These are phyloP conservation scores for Volucella inflata DNA, from an alignment of 2,888 invertebrate species.

Conservation along the genomic window DNA sequence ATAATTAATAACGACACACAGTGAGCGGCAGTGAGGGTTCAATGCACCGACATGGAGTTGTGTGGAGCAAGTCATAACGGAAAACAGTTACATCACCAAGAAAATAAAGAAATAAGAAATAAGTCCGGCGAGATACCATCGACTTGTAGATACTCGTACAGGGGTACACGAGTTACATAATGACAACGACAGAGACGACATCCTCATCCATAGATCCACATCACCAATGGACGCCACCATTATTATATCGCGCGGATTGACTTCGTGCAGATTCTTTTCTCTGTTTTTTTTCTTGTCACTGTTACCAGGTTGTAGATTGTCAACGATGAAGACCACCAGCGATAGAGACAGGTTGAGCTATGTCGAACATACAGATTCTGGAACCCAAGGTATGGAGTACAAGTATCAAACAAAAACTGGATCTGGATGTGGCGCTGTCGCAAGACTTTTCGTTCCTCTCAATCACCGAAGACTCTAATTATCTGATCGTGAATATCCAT, in stretches of 20 bases:
- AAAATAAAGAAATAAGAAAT: neutral
- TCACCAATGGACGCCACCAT: conserved; percentile 39
- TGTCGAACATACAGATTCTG: conserved; percentile 1
- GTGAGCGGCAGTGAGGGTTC: conserved; percentile 10
- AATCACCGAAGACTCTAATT: conserved; percentile 65
- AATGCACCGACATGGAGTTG: conserved; percentile 14
- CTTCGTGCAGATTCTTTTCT: conserved; percentile 40
- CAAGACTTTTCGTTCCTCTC: conserved; percentile 56
- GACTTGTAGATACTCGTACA: too few relatives aligned
- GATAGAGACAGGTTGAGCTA: conserved; percentile 50
- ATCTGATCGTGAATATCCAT: conserved; percentile 72
- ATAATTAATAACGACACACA: conserved; percentile 51
- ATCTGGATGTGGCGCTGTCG: conserved; percentile 50
- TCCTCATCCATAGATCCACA: conserved; percentile 28
- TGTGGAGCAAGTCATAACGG: conserved; percentile 9
- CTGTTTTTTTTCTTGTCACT: conserved; percentile 6
- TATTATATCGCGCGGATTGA: conserved; percentile 33
- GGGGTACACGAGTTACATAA: conserved; percentile 30
- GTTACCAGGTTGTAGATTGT: conserved; percentile 44
- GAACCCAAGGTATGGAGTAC: neutral
- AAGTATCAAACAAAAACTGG: conserved; percentile 29
- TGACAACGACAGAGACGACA: conserved; percentile 18
- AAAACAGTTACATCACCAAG: conserved; percentile 8
- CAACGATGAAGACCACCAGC: conserved; percentile 65
- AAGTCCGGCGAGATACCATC: conserved; percentile 11